A percentile compares a stretch with the other conserved stretches of the same genome.
Evolutionary conservation across 2,888 invertebrate genomes (phyloP).

Genomic region (Phaedon cochleariae): DNA sequence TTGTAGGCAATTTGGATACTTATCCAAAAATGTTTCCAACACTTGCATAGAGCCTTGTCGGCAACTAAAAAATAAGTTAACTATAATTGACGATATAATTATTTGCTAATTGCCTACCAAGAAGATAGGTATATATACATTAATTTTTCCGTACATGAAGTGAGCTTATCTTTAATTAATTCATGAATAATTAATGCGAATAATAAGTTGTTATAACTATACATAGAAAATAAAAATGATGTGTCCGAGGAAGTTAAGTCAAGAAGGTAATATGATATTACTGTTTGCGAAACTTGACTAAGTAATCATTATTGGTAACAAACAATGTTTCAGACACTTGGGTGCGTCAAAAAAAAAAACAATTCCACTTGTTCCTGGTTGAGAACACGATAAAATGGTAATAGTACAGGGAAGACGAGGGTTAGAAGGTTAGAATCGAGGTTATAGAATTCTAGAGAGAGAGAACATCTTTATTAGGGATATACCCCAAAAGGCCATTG

Average conservation of each 20-base stretch:
- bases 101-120: not conserved
- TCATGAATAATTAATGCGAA: not conserved
- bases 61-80: not conserved
- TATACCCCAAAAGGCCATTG: too few relatives aligned
- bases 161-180: not conserved
- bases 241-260: not conserved
- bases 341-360: not conserved
- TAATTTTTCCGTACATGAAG: not conserved
- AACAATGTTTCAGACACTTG: not conserved
- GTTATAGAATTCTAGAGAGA: too few relatives aligned
- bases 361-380: not conserved
- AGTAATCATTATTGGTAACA: not conserved
- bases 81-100: not conserved
- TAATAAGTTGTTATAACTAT: not conserved
- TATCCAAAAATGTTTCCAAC: too few relatives aligned
- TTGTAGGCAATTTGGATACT: too few relatives aligned
- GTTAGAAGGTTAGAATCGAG: too few relatives aligned
- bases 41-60: too few relatives aligned
- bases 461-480: too few relatives aligned
- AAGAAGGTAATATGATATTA: not conserved
- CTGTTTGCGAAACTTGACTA: not conserved
- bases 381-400: too few relatives aligned
- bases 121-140: not conserved
- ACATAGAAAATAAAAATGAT: not conserved
- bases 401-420: too few relatives aligned